Conservation (phyloP, 2,113 vertebrate species). For the Melanerpes aurifrons region DNA sequence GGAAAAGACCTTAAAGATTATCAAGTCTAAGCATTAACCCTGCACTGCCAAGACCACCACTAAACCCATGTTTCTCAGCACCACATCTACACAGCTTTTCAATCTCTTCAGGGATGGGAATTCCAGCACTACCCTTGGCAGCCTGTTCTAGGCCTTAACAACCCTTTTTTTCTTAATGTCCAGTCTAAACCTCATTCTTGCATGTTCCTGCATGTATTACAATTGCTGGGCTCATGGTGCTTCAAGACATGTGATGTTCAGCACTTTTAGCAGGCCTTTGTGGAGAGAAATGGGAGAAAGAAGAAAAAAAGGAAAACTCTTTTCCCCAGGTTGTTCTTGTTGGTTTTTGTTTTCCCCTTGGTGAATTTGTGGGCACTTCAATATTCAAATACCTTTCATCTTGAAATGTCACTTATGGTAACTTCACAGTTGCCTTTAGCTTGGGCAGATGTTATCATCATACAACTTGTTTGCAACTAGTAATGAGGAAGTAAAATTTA, state of each 20-base stretch:
- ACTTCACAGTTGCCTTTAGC: not conserved
- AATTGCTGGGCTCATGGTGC: not conserved
- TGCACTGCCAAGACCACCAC: not conserved
- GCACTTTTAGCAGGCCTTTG: not conserved
- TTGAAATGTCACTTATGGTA: not conserved
- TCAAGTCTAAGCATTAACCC: not conserved
- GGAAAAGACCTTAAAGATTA: not conserved
- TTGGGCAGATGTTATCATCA: not conserved
- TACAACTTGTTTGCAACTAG: not conserved
- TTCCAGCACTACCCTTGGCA: not conserved
- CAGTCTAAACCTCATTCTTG: not conserved
- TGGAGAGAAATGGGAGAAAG: too few relatives aligned
- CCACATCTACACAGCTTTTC: not conserved
- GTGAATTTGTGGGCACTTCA: not conserved
- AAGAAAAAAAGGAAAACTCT: too few relatives aligned
- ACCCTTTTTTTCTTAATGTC: not conserved
- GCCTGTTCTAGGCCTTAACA: not conserved
- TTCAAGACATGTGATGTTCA: accelerated
- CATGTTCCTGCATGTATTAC: not conserved
- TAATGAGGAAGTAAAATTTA: not conserved
- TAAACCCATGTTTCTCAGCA: not conserved
- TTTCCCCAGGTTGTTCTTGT: not conserved
- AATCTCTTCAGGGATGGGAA: not conserved
- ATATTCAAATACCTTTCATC: not conserved
- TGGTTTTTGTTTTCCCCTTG: not conserved